phyloP scores from a whole-genome alignment of 2,113 vertebrate species.

The Fregata magnificens region DNA sequence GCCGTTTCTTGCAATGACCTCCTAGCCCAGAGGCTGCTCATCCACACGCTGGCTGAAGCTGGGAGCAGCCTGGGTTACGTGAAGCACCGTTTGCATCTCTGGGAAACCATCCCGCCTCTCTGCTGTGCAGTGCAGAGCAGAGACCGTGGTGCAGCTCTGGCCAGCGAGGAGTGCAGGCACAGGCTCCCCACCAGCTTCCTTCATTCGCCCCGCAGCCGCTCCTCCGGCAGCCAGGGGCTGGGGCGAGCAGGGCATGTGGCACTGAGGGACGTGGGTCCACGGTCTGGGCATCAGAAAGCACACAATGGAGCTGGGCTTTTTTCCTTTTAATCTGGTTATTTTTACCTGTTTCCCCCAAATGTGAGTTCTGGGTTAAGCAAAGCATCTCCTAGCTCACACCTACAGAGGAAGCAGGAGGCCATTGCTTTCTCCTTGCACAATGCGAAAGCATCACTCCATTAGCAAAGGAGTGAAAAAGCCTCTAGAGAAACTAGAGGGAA shows the following conservation, averaged over 20 bases:
- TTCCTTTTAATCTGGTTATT: background rate
- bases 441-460: accelerated
- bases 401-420: background rate
- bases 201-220: background rate
- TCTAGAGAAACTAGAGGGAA: background rate
- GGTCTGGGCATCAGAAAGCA: background rate
- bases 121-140: background rate
- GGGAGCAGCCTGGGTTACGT: background rate
- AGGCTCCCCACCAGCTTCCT: background rate
- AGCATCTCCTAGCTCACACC: background rate
- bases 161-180: background rate
- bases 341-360: background rate
- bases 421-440: background rate
- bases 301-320: background rate
- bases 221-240: background rate
- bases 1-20: too few species aligned
- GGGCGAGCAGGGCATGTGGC: accelerated
- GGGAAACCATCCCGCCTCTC: background rate
- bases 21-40: too few species aligned
- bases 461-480: background rate
- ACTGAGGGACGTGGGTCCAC: accelerated
- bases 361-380: background rate
- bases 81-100: background rate
- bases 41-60: background rate
- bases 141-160: background rate